Percentiles rank a stretch among this genome's conserved stretches.
These are phyloP conservation scores for Huso huso DNA, from an alignment of 2,797 vertebrate genomes.

Conservation along the genomic window DNA sequence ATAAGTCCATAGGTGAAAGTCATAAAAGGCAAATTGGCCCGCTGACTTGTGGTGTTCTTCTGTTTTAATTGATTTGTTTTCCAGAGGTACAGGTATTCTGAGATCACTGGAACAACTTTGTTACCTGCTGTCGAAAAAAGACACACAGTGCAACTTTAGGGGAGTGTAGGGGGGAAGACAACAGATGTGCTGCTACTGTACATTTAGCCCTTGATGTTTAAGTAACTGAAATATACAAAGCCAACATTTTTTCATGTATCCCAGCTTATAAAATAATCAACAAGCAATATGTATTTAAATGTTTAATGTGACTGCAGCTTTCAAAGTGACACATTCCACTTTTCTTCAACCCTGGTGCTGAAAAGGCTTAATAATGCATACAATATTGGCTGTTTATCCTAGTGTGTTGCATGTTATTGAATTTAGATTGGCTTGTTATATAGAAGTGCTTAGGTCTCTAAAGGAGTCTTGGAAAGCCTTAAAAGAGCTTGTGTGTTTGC, in stretches of 20 bases:
- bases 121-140: too few species aligned
- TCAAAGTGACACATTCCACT: neutral
- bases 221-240: neutral
- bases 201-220: neutral
- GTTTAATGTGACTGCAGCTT: neutral
- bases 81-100: too few species aligned
- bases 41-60: too few species aligned
- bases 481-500: conserved; percentile 56
- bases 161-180: too few species aligned
- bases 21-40: too few species aligned
- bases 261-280: too few species aligned
- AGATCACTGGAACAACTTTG: too few species aligned
- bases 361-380: conserved; percentile 7
- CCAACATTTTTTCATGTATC: neutral
- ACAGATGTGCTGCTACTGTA: neutral
- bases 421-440: conserved; percentile 5
- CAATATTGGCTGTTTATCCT: neutral
- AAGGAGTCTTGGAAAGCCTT: conserved; percentile 48
- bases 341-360: neutral
- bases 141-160: too few species aligned
- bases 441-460: conserved; percentile 4
- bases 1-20: too few species aligned
- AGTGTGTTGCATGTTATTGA: neutral
- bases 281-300: too few species aligned
- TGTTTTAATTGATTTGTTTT: too few species aligned